A percentile compares a stretch with the other conserved stretches of the same genome.
phyloP scores from a whole-genome alignment of 2,888 invertebrate genomes.

The Trisateles emortualis region DNA sequence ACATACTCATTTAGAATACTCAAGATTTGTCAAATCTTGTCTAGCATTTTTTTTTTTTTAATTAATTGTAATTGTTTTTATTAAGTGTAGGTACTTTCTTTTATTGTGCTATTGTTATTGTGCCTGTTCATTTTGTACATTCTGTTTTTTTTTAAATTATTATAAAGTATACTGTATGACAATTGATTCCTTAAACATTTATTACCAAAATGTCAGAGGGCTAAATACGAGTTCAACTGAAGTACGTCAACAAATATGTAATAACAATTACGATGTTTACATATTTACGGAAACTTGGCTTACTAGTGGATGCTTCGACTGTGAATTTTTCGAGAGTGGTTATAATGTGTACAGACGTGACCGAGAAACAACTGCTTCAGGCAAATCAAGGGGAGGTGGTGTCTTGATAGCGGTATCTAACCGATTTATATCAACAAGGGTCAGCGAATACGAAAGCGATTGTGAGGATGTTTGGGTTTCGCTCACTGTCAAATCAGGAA shows the following conservation, averaged over 20 bases:
- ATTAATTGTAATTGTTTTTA: no score
- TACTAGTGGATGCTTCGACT: constrained; percentile 6
- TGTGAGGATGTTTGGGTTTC: constrained; percentile 7
- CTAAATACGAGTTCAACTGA: not conserved
- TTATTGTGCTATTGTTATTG: no score
- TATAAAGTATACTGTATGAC: no score
- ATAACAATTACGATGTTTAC: constrained; percentile 8
- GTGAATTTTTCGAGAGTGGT: constrained; percentile 9
- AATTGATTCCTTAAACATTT: not conserved
- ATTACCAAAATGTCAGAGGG: not conserved
- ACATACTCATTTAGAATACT: no score
- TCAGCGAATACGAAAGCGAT: constrained; percentile 1
- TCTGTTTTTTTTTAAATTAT: no score
- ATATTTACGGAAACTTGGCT: constrained; percentile 16
- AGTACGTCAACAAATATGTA: constrained; percentile 12
- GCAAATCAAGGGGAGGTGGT: constrained; percentile 5
- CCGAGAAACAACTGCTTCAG: not conserved
- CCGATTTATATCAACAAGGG: not conserved
- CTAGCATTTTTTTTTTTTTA: no score
- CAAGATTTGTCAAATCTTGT: no score
- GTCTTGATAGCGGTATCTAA: constrained; percentile 1
- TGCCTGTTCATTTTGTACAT: no score
- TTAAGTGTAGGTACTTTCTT: no score
- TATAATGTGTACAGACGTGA: constrained; percentile 13
- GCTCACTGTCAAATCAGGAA: no score